These are phyloP conservation scores for Serinus canaria DNA, from an alignment of 2,113 vertebrate genomes.

Conservation along the genomic window DNA sequence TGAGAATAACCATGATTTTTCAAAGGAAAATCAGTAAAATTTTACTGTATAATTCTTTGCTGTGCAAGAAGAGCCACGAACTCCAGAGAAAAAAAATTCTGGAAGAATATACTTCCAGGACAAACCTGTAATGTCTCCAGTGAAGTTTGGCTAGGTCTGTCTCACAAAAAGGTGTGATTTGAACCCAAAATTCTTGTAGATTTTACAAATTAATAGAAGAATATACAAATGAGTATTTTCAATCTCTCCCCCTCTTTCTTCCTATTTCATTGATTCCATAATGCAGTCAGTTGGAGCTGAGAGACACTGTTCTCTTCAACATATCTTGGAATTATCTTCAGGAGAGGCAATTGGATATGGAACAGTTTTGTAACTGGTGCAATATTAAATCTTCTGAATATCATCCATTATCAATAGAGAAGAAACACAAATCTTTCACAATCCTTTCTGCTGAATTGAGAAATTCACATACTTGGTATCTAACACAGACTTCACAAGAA, in stretches of 20 bases:
- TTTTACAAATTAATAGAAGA: background rate
- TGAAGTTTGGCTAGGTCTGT: background rate
- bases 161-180: background rate
- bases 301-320: background rate
- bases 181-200: background rate
- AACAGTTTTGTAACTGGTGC: background rate
- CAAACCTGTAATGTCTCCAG: background rate
- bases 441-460: background rate
- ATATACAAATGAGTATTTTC: background rate
- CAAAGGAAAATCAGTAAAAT: background rate
- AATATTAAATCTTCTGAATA: background rate
- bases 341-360: background rate
- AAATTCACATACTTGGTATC: background rate
- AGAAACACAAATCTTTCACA: background rate
- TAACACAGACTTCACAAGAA: background rate
- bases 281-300: background rate
- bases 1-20: background rate
- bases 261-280: background rate
- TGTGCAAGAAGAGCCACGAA: background rate
- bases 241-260: background rate
- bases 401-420: background rate
- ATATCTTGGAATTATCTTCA: background rate
- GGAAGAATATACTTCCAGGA: background rate
- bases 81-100: background rate
- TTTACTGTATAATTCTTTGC: background rate